Evolutionary conservation across 2,888 invertebrate species (phyloP).

Genomic region (Pantelozetes paolii): DNA sequence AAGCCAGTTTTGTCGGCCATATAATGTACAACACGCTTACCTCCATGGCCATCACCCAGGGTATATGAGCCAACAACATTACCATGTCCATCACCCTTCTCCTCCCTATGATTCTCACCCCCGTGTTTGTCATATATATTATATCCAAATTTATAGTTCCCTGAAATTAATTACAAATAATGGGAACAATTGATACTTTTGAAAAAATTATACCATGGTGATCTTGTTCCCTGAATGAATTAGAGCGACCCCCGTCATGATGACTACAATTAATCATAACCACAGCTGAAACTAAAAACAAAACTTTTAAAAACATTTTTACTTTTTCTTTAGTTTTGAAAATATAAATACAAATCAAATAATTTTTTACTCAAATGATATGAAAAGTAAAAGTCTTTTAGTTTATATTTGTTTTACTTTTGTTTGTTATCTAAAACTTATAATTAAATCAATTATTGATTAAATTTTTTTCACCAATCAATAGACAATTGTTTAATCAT

Average conservation of each 20-base stretch:
- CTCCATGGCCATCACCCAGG: neutral
- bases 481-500: too few species aligned
- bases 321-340: neutral
- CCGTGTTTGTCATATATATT: neutral
- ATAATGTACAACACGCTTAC: neutral
- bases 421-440: too few species aligned
- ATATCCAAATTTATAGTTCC: conserved; percentile 3
- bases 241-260: neutral
- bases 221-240: neutral
- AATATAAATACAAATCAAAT: too few species aligned
- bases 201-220: neutral
- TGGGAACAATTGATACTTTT: neutral
- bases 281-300: neutral
- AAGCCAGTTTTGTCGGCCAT: neutral
- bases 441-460: too few species aligned
- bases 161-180: neutral
- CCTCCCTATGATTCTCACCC: neutral
- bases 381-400: too few species aligned
- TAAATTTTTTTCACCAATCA: too few species aligned
- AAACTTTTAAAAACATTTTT: neutral
- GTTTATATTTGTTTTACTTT: too few species aligned
- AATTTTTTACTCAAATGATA: too few species aligned
- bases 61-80: neutral
- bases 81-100: neutral
- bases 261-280: neutral